Base-by-base conservation (phyloP, 1,140 invertebrate species). In the Anoplophora glabripennis region DNA sequence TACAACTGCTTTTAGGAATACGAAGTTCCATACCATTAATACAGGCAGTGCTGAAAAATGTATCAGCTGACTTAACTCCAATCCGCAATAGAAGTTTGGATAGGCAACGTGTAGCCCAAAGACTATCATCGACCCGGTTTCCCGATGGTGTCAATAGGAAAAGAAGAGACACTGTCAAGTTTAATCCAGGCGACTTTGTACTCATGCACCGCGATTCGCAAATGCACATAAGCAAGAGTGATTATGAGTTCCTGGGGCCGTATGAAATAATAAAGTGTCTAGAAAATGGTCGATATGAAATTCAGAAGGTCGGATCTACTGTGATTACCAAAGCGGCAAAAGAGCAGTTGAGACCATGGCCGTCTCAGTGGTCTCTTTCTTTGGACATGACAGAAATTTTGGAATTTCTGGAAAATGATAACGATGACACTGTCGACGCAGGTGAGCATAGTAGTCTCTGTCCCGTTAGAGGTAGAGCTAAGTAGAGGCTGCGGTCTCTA, bases 1-100 rank as follows among this genome's bases (percentile, higher is more conserved):
- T n/a, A n/a, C n/a, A n/a, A n/a, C n/a, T n/a, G n/a, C n/a, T n/a
- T n/a, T n/a, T n/a, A n/a, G n/a, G n/a, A n/a, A n/a, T n/a, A n/a
- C n/a, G n/a, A n/a, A n/a, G n/a, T n/a, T 56, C 53, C 8, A 56
- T 42, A 11, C 53, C 42, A 11, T 56, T 49, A 12, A 56, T 56
- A 12, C 53, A 56, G 18, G 53, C 53, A 34, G 33, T 56, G 33
- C 49, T 53, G 18, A 53, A 41, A 41, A 53, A 53, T 53, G 36
- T 53, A 18, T 56, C 53, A 11, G 48, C n/a, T 3, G 33, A 56
- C 28, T 21, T 56, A 11, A 51, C 14, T 9, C 53, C 53, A 56
- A 36, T 56, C 17, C 15, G 42, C n/a, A 56, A 56, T 34, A 41
- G 53, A 11, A 15, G 14, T 44, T 54, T 54, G 52, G 52, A 54